Conservation (phyloP, 2,113 vertebrate species). For the Corythaixoides concolor region DNA sequence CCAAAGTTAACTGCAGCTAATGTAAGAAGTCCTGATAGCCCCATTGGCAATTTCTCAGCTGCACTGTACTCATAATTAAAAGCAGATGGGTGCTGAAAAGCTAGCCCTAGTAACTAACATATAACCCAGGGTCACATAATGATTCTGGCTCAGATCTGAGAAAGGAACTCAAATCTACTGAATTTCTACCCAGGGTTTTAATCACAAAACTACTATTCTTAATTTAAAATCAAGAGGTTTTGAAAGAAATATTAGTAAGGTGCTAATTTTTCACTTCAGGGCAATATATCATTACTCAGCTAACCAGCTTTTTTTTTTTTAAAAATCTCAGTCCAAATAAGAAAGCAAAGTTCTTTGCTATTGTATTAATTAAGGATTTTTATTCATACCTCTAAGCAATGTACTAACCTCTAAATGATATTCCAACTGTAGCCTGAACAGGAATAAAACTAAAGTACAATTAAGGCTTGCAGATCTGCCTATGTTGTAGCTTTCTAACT, state of each 20-base stretch:
- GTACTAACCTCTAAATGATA: slow-evolving; percentile 25
- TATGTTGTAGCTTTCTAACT: not conserved
- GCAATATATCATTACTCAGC: not conserved
- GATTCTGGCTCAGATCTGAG: not conserved
- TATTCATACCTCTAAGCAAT: slow-evolving; percentile 21
- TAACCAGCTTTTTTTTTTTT: not conserved
- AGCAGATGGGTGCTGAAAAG: not conserved
- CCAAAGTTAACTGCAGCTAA: not conserved
- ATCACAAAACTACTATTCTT: slow-evolving; percentile 17
- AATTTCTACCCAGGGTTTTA: not conserved
- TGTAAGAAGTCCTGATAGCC: not conserved
- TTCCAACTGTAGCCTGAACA: not conserved
- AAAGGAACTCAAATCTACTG: not conserved
- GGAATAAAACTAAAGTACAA: slow-evolving; percentile 15
- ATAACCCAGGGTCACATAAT: not conserved
- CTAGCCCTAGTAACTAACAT: not conserved
- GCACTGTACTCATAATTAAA: not conserved
- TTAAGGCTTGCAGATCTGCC: slow-evolving; percentile 11
- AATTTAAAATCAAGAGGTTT: slow-evolving; percentile 46
- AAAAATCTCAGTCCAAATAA: not conserved
- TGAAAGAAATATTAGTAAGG: slow-evolving; percentile 36
- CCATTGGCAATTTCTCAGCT: not conserved
- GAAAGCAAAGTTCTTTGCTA: not conserved
- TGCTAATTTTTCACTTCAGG: slow-evolving; percentile 50
- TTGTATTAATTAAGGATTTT: slow-evolving; percentile 31